phyloP scores from a whole-genome alignment of 2,113 vertebrate genomes.

The Silurus glanis region DNA sequence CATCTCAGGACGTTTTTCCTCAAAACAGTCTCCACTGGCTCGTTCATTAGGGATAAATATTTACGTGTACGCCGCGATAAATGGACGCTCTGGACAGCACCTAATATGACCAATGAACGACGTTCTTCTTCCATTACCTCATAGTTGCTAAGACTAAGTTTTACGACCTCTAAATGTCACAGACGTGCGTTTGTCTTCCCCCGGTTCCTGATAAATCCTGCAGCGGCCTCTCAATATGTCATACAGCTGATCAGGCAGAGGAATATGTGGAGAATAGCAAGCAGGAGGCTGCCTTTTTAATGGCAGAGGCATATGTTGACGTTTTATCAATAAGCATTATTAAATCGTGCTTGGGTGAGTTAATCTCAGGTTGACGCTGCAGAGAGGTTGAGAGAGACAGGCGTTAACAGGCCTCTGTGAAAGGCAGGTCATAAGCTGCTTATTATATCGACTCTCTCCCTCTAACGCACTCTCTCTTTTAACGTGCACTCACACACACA shows the following conservation, averaged over 20 bases:
- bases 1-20: no score
- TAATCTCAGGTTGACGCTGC: slow-evolving; percentile 69
- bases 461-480: slow-evolving; percentile 61
- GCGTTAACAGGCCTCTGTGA: slow-evolving; percentile 79
- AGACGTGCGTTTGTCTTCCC: not conserved
- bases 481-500: slow-evolving; percentile 56
- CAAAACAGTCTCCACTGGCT: no score
- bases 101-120: not conserved
- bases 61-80: no score
- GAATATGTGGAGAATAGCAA: slow-evolving; percentile 49
- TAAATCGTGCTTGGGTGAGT: slow-evolving; percentile 80
- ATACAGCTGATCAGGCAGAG: slow-evolving; percentile 45
- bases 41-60: no score
- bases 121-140: not conserved
- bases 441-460: slow-evolving; percentile 98
- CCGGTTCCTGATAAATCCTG: slow-evolving; percentile 47
- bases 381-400: slow-evolving; percentile 64
- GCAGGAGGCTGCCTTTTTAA: slow-evolving; percentile 60
- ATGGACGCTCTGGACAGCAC: not conserved
- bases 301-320: slow-evolving; percentile 79
- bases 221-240: slow-evolving; percentile 53
- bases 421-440: slow-evolving; percentile 98
- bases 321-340: slow-evolving; percentile 83
- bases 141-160: slow-evolving; percentile 34
- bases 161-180: slow-evolving; percentile 52